A percentile compares a stretch with the other conserved stretches of the same genome.
phyloP scores from a whole-genome alignment of 2,113 vertebrate species.

The Saccopteryx leptura region DNA sequence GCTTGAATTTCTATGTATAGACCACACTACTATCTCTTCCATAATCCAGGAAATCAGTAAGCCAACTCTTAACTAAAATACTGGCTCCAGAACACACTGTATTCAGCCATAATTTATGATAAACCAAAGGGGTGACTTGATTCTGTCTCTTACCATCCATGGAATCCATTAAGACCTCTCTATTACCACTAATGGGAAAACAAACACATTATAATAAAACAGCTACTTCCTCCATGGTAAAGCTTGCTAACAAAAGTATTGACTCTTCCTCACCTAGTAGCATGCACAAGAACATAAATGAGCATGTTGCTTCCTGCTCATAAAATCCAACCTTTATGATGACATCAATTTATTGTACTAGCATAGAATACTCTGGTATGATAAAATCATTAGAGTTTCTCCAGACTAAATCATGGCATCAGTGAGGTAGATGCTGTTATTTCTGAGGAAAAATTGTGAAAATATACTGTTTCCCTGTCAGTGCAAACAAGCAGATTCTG shows the following conservation, averaged over 20 bases:
- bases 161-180: neutral
- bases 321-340: neutral
- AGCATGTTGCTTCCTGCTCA: neutral
- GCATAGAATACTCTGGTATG: neutral
- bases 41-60: neutral
- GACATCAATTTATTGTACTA: neutral
- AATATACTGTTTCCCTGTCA: neutral
- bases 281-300: neutral
- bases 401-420: neutral
- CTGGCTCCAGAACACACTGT: neutral
- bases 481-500: neutral
- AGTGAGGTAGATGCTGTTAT: neutral
- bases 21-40: neutral
- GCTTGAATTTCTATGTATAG: neutral
- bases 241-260: neutral
- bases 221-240: neutral
- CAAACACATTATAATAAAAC: neutral
- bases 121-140: neutral
- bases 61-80: neutral
- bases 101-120: neutral
- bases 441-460: neutral
- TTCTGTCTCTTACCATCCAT: neutral
- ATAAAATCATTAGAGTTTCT: neutral
- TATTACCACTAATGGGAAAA: neutral
- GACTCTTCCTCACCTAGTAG: neutral